Evolutionary conservation across 2,888 invertebrate species (phyloP).

Genomic region (Cheilosia impressa): DNA sequence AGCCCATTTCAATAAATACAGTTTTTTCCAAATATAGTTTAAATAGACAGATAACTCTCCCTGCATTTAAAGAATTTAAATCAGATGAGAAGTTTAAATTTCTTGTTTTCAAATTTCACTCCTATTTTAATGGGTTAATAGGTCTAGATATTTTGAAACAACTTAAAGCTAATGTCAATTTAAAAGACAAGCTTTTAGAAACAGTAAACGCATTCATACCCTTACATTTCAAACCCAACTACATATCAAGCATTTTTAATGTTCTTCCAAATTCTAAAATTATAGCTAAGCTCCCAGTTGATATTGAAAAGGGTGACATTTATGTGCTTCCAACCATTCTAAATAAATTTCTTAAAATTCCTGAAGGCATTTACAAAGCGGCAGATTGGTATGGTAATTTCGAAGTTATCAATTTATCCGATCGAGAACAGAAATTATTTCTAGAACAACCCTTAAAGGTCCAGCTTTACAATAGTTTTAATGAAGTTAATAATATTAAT

Average conservation of each 20-base stretch:
- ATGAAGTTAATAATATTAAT: background rate
- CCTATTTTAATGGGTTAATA: conserved; percentile 40
- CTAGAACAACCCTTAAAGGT: conserved; percentile 9
- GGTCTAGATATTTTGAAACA: conserved; percentile 12
- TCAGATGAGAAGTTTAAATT: conserved; percentile 4
- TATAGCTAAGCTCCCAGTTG: conserved; percentile 1
- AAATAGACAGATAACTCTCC: conserved; percentile 3
- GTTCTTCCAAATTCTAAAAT: background rate
- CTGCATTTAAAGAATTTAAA: conserved; percentile 28
- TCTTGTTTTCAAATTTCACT: conserved; percentile 44
- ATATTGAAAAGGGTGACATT: background rate
- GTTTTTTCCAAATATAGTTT: conserved; percentile 7
- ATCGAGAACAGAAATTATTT: background rate
- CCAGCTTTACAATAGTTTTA: background rate
- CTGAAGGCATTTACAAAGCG: conserved; percentile 6
- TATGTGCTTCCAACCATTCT: background rate
- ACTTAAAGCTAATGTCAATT: conserved; percentile 7
- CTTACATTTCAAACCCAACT: background rate
- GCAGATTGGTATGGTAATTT: background rate
- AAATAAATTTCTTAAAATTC: background rate
- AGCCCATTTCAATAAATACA: too few relatives aligned
- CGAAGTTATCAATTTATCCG: conserved; percentile 1
- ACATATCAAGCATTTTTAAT: background rate
- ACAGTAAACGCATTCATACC: background rate
- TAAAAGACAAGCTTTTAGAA: background rate